Percentiles rank a stretch among this genome's conserved stretches.
phyloP scores from a whole-genome alignment of 1,140 invertebrate genomes.

The Batillaria attramentaria region DNA sequence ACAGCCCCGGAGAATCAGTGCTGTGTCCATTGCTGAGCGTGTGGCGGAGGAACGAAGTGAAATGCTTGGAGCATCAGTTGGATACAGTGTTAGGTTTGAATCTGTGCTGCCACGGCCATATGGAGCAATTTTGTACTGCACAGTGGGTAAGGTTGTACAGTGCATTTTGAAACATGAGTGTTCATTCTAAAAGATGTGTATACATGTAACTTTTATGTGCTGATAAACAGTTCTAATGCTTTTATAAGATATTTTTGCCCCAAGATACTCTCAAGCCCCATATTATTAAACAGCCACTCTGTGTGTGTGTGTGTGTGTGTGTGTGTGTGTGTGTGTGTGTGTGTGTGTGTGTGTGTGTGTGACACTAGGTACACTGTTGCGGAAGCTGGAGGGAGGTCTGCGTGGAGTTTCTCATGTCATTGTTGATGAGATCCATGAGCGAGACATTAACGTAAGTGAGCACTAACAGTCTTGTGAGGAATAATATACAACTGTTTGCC shows the following conservation, averaged over 20 bases:
- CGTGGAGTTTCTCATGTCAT: conserved; percentile 80
- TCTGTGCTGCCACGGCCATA: conserved; percentile 85
- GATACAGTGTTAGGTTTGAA: conserved; percentile 72
- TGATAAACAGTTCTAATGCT: too few species aligned
- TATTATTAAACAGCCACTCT: too few species aligned
- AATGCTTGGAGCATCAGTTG: conserved; percentile 64
- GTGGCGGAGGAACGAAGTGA: conserved; percentile 70
- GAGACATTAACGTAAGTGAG: conserved; percentile 74
- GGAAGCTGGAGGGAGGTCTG: conserved; percentile 73
- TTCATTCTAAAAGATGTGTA: background rate
- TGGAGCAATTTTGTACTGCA: conserved; percentile 87
- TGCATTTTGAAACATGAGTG: background rate
- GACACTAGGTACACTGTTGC: conserved; percentile 69
- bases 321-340: background rate
- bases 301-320: background rate
- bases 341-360: background rate
- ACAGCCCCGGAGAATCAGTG: conserved; percentile 89
- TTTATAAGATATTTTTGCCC: too few species aligned
- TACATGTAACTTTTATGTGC: background rate
- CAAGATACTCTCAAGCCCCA: too few species aligned
- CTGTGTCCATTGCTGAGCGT: conserved; percentile 80
- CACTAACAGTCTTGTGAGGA: too few species aligned
- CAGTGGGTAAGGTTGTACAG: conserved; percentile 79
- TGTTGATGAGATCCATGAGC: conserved; percentile 85
- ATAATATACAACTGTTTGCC: too few species aligned